phyloP scores from a whole-genome alignment of 2,797 vertebrate species.

The Ptychobarbus kaznakovi region DNA sequence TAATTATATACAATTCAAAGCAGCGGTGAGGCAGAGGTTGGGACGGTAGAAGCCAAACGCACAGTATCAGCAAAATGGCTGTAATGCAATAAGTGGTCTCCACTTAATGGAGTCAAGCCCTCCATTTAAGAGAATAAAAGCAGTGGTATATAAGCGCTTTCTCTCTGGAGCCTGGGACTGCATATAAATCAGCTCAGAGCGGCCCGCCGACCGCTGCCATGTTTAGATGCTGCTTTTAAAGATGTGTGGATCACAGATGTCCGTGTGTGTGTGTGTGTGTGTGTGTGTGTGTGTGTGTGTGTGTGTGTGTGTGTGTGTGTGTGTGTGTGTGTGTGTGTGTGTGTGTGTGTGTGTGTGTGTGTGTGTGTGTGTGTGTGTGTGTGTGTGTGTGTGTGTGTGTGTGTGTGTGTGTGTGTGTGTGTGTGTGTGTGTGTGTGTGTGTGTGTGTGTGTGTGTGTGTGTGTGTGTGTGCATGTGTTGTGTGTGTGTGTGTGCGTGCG shows the following conservation, averaged over 20 bases:
- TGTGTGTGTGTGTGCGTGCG: conserved; percentile 27
- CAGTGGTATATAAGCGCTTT: conserved; percentile 73
- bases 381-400: conserved; percentile 30
- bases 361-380: conserved; percentile 37
- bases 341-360: conserved; percentile 44
- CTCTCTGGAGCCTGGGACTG: conserved; percentile 75
- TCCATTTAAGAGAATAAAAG: conserved; percentile 77
- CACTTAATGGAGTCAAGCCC: conserved; percentile 79
- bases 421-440: conserved; percentile 29
- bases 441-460: conserved; percentile 29
- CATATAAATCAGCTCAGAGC: conserved; percentile 73
- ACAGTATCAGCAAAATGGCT: conserved; percentile 74
- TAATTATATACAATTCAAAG: conserved; percentile 79
- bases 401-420: conserved; percentile 31
- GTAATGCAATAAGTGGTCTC: conserved; percentile 79
- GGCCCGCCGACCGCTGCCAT: background rate
- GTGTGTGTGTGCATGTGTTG: conserved; percentile 25
- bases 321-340: conserved; percentile 26
- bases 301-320: conserved; percentile 26
- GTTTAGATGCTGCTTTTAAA: conserved; percentile 37
- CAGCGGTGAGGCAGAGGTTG: conserved; percentile 65
- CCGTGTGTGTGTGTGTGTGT: conserved; percentile 23
- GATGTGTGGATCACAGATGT: conserved; percentile 1
- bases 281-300: conserved; percentile 28
- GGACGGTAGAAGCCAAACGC: conserved; percentile 61